phyloP scores from a whole-genome alignment of 2,113 vertebrate genomes.

The Mesembrinibis cayennensis region DNA sequence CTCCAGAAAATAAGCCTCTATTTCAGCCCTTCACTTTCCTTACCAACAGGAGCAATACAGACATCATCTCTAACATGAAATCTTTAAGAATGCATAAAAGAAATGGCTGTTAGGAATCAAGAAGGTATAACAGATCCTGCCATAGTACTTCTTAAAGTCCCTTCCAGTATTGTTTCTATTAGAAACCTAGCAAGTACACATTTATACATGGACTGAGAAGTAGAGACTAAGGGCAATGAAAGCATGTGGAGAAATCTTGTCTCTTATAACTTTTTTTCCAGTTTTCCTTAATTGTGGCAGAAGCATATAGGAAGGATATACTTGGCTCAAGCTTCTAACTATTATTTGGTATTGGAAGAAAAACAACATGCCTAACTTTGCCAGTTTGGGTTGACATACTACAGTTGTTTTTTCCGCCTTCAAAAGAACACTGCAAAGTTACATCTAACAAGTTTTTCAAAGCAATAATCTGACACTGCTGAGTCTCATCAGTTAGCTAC shows the following conservation, averaged over 20 bases:
- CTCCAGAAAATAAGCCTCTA: neutral
- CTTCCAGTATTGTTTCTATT: neutral
- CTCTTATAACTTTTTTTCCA: neutral
- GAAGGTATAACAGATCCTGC: fast-evolving
- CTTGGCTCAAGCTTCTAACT: neutral
- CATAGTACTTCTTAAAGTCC: neutral
- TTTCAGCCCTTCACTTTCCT: neutral
- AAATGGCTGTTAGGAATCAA: neutral
- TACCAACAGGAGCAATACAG: neutral
- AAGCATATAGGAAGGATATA: neutral
- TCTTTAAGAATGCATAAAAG: neutral
- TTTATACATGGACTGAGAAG: fast-evolving
- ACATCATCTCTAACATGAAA: neutral
- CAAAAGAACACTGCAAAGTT: neutral
- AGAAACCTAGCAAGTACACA: neutral
- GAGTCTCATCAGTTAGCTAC: neutral
- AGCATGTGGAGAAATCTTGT: fast-evolving
- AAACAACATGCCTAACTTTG: neutral
- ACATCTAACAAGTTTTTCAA: neutral
- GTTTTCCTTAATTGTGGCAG: neutral
- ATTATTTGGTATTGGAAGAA: neutral
- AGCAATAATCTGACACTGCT: neutral
- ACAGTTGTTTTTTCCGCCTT: neutral
- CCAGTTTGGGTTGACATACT: neutral
- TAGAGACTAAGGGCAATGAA: neutral